Conservation (phyloP, 2,113 vertebrate genomes). For the Seriola quinqueradiata region DNA sequence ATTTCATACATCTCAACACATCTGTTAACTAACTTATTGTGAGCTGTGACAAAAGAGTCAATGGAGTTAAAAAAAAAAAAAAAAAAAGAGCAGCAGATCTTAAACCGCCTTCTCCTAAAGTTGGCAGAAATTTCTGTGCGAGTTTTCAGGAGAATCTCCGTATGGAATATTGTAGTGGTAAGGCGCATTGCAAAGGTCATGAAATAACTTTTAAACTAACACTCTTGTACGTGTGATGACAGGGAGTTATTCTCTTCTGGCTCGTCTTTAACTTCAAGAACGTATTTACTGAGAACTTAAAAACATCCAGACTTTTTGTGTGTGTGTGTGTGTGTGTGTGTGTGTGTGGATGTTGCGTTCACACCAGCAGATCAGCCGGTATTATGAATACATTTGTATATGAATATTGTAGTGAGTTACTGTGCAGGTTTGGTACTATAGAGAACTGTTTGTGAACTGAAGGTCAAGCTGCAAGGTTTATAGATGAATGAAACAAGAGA, state of each 20-base stretch:
- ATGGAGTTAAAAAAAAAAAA: not conserved
- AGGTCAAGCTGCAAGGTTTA: constrained; percentile 27
- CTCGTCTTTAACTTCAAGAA: not conserved
- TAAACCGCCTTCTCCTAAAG: not conserved
- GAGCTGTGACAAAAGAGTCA: not conserved
- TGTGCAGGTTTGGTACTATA: not conserved
- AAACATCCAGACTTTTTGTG: not conserved
- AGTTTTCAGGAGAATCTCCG: constrained; percentile 37
- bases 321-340: too few relatives aligned
- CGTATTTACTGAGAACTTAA: constrained; percentile 17
- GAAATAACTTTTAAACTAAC: constrained; percentile 38
- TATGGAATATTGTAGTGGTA: constrained; percentile 8
- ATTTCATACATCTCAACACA: not conserved
- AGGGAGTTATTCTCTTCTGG: constrained; percentile 6
- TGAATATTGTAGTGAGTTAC: not conserved
- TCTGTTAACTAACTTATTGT: not conserved
- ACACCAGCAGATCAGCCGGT: not conserved
- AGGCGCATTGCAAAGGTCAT: constrained; percentile 15
- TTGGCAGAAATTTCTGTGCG: not conserved
- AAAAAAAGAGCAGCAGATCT: not conserved
- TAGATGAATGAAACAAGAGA: constrained; percentile 7
- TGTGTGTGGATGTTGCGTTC: not conserved
- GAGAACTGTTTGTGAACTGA: constrained; percentile 19
- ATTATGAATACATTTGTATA: not conserved
- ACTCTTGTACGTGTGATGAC: constrained; percentile 14